Evolutionary conservation across 2,797 vertebrate species (phyloP).

Genomic region (Macrochelys suwanniensis): DNA sequence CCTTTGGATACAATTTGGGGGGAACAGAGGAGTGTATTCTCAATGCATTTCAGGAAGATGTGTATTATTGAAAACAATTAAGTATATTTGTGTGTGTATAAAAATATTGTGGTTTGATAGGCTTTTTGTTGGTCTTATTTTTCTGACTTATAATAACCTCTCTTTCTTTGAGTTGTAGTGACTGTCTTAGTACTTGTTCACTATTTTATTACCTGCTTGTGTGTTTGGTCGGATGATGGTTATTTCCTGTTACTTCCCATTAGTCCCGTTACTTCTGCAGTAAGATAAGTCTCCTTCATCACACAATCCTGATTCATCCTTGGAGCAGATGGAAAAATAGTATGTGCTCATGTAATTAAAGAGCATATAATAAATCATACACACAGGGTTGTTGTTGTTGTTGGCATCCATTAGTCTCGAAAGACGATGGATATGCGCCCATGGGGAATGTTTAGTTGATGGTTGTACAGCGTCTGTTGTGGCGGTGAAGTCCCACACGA

Average conservation of each 20-base stretch:
- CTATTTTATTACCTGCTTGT: neutral
- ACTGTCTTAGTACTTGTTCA: neutral
- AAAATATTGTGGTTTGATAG: neutral
- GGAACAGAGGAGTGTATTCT: constrained; percentile 12
- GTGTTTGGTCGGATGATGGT: neutral
- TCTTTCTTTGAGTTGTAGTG: neutral
- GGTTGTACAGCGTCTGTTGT: too few relatives aligned
- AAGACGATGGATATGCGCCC: too few relatives aligned
- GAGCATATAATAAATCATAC: neutral
- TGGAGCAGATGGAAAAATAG: neutral
- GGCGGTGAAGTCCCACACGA: too few relatives aligned
- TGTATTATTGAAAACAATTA: neutral
- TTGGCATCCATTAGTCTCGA: too few relatives aligned
- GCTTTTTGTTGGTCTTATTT: neutral
- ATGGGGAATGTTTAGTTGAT: too few relatives aligned
- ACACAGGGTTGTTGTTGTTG: too few relatives aligned
- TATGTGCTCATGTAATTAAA: neutral
- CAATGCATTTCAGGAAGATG: neutral
- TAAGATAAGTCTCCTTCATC: neutral
- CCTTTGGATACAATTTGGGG: neutral
- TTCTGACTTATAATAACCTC: neutral
- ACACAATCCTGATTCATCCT: neutral
- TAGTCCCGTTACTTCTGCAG: neutral
- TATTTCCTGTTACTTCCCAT: neutral
- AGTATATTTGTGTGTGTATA: neutral